Evolutionary conservation across 2,888 invertebrate species (phyloP).

Genomic region (Endomychus coccineus): DNA sequence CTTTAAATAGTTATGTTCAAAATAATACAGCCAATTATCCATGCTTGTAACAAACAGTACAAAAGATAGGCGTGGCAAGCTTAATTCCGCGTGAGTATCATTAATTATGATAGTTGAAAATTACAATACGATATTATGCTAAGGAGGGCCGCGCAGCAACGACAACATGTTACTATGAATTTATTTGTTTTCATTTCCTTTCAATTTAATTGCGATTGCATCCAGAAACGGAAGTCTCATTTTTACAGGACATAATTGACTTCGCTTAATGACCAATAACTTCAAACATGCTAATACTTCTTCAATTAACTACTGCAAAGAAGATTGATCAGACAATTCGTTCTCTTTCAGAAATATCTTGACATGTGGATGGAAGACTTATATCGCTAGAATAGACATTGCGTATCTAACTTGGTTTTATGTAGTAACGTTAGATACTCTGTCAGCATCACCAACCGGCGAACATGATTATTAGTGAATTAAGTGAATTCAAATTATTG

Average conservation of each 20-base stretch:
- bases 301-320: too few relatives aligned
- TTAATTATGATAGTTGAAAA: conserved; percentile 8
- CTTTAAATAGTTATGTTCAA: conserved; percentile 12
- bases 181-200: conserved; percentile 1
- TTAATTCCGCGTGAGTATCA: conserved; percentile 10
- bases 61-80: conserved; percentile 12
- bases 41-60: conserved; percentile 11
- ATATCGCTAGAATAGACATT: too few relatives aligned
- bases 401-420: too few relatives aligned
- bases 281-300: too few relatives aligned
- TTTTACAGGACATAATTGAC: not conserved
- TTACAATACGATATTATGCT: not conserved
- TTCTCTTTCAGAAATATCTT: too few relatives aligned
- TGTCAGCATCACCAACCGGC: too few relatives aligned
- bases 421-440: too few relatives aligned
- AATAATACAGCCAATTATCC: conserved; percentile 15
- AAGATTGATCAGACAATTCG: too few relatives aligned
- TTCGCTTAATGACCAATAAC: too few relatives aligned
- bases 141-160: not conserved
- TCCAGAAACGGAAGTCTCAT: conserved; percentile 1
- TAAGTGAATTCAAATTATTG: too few relatives aligned
- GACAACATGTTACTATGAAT: not conserved
- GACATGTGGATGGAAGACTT: too few relatives aligned
- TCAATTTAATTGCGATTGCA: not conserved
- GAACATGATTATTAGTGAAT: too few relatives aligned